These are phyloP conservation scores for Nestor notabilis DNA, from an alignment of 2,113 vertebrate species.

Conservation along the genomic window DNA sequence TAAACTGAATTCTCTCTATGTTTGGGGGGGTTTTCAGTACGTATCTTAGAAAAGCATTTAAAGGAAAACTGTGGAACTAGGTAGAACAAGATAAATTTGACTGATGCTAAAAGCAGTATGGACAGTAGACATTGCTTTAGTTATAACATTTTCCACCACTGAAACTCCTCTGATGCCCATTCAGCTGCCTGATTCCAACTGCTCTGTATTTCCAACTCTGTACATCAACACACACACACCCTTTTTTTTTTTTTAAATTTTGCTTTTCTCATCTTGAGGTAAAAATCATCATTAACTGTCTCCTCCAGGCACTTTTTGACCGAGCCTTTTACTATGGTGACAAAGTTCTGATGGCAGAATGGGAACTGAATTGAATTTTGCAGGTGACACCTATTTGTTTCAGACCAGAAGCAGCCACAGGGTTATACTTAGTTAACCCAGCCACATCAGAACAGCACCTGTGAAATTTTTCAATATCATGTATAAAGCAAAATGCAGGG, in stretches of 20 bases:
- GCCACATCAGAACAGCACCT: not conserved
- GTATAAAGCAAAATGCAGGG: not conserved
- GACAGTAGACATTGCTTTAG: not conserved
- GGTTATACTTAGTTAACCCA: not conserved
- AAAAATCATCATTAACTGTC: not conserved
- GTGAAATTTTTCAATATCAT: not conserved
- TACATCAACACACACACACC: not conserved
- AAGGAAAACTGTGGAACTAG: not conserved
- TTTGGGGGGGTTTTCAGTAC: rapidly evolving
- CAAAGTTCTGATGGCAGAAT: not conserved
- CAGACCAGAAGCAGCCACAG: not conserved
- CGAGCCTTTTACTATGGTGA: not conserved
- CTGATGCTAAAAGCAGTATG: not conserved
- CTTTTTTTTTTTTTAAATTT: not conserved
- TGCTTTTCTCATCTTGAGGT: not conserved
- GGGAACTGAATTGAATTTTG: not conserved
- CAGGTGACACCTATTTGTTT: not conserved
- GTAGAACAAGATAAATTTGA: not conserved
- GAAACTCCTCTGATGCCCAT: not conserved
- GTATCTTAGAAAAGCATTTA: not conserved
- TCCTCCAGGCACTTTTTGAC: not conserved
- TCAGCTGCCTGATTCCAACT: not conserved
- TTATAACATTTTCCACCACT: not conserved
- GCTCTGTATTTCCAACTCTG: not conserved
- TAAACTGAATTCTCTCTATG: not conserved